Percentiles rank a stretch among this genome's conserved stretches.
phyloP scores from a whole-genome alignment of 1,140 invertebrate species.

The Pantala flavescens region DNA sequence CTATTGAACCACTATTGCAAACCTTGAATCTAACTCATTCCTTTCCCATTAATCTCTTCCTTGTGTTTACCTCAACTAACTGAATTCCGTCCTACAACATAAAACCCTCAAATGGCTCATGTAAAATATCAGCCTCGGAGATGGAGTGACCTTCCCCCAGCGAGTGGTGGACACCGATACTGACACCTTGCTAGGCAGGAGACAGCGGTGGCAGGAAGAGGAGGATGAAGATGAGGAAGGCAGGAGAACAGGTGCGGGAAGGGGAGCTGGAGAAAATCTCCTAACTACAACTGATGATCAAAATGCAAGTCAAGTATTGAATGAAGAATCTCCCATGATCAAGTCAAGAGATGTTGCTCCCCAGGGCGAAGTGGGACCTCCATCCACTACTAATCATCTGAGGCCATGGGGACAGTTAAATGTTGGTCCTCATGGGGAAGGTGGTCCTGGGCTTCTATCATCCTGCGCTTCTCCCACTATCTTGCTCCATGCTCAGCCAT shows the following conservation, averaged over 20 bases:
- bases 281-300: not conserved
- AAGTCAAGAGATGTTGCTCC: not conserved
- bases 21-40: too few relatives aligned
- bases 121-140: constrained; percentile 55
- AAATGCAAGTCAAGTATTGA: not conserved
- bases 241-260: not conserved
- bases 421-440: not conserved
- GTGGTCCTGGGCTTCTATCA: not conserved
- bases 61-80: too few relatives aligned
- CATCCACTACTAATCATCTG: not conserved
- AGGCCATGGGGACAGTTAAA: not conserved
- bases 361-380: not conserved
- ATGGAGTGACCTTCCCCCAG: constrained; percentile 75
- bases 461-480: not conserved
- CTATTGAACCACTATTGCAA: too few relatives aligned
- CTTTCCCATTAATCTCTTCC: too few relatives aligned
- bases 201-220: constrained; percentile 39
- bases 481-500: not conserved
- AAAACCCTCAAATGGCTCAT: too few relatives aligned
- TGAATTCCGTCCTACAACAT: too few relatives aligned
- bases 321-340: not conserved
- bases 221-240: constrained; percentile 24
- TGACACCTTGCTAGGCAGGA: constrained; percentile 53
- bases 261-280: not conserved
- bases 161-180: constrained; percentile 68